These are phyloP conservation scores for Aphidius ervi DNA, from an alignment of 1,140 invertebrate species.

Conservation along the genomic window DNA sequence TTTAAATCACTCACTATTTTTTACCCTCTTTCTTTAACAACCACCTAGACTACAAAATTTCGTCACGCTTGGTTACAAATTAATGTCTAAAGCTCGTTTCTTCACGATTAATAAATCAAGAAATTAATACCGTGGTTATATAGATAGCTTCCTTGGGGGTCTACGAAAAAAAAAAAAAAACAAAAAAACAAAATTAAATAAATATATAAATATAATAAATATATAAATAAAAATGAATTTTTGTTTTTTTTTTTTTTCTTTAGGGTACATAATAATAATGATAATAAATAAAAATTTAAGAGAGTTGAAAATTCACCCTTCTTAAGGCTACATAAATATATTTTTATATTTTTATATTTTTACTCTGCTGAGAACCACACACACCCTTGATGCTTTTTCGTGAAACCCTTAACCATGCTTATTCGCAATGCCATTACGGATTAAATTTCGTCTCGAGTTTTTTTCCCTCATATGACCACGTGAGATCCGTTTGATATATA, in stretches of 20 bases:
- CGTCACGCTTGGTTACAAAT: slow-evolving; percentile 3
- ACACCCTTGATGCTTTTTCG: slow-evolving; percentile 7
- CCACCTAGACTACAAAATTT: not conserved
- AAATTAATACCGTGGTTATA: slow-evolving; percentile 18
- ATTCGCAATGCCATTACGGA: slow-evolving; percentile 22
- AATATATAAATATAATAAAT: not conserved
- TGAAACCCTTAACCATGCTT: slow-evolving; percentile 3
- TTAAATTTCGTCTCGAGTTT: slow-evolving; percentile 13
- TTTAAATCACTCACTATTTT: too few relatives aligned
- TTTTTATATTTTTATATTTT: not conserved
- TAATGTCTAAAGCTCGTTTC: slow-evolving; percentile 4
- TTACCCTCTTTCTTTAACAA: too few relatives aligned
- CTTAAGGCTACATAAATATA: not conserved
- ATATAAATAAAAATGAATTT: too few relatives aligned
- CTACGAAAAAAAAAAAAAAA: not conserved
- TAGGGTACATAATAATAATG: too few relatives aligned
- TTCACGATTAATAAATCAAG: slow-evolving; percentile 18
- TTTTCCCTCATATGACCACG: slow-evolving; percentile 1
- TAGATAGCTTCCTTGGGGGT: not conserved
- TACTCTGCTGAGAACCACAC: not conserved
- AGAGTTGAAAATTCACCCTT: slow-evolving; percentile 3
- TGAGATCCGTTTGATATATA: slow-evolving; percentile 1
- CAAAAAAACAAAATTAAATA: not conserved
- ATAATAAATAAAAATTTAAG: not conserved
- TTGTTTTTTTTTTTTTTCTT: too few relatives aligned